Conservation (phyloP, 2,888 invertebrate species). For the Agrotis segetum region DNA sequence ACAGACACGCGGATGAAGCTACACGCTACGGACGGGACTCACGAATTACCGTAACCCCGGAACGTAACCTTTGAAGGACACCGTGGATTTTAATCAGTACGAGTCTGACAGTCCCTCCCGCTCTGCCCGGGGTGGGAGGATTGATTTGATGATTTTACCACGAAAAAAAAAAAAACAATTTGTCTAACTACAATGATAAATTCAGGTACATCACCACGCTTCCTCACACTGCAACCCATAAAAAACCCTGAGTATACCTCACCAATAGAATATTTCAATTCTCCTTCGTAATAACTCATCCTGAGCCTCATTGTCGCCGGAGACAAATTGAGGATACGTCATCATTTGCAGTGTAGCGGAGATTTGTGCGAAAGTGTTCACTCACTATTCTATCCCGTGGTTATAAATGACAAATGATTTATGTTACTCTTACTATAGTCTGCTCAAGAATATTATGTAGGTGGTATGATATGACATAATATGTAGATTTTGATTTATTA, state of each 20-base stretch:
- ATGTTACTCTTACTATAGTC: neutral
- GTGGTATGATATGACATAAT: neutral
- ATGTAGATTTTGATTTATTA: neutral
- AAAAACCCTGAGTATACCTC: constrained; percentile 18
- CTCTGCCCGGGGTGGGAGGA: no score
- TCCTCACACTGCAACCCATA: neutral
- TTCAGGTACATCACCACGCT: neutral
- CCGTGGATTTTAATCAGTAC: no score
- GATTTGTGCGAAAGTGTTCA: constrained; percentile 47
- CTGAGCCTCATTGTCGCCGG: constrained; percentile 45
- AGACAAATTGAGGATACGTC: constrained; percentile 62
- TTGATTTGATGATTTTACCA: no score
- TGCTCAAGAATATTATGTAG: neutral
- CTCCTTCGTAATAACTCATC: constrained; percentile 53
- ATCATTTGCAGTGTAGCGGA: constrained; percentile 34
- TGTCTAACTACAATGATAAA: neutral
- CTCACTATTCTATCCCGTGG: constrained; percentile 11
- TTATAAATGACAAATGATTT: constrained; percentile 24
- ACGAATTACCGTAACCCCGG: no score
- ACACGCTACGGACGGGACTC: no score
- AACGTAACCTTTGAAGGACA: no score
- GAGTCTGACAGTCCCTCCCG: no score
- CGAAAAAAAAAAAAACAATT: no score
- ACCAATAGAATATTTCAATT: constrained; percentile 45
- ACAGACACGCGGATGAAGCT: no score